Conservation (phyloP, 2,888 invertebrate species). For the Dioctria rufipes region DNA sequence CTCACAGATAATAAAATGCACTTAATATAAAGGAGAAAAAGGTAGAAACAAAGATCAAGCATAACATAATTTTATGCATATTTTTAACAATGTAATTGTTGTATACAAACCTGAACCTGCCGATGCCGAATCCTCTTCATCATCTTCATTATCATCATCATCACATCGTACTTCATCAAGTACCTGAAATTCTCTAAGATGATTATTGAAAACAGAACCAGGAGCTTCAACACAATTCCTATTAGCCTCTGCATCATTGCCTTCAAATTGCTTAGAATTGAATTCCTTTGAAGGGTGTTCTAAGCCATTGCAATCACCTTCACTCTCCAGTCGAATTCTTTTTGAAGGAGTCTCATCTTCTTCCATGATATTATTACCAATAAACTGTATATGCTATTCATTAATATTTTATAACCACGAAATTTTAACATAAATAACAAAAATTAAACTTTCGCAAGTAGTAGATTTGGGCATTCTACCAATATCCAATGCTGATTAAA, state of each 20-base stretch:
- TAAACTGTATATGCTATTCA: conserved; percentile 13
- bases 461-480: conserved; percentile 66
- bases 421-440: conserved; percentile 13
- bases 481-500: conserved; percentile 72
- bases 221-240: conserved; percentile 63
- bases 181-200: conserved; percentile 76
- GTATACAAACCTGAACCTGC: conserved; percentile 59
- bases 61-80: too few relatives aligned
- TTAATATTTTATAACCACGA: conserved; percentile 1
- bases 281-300: too few relatives aligned
- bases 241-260: background rate
- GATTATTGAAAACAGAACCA: conserved; percentile 67
- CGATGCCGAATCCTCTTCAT: conserved; percentile 49
- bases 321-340: background rate
- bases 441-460: conserved; percentile 51
- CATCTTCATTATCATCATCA: conserved; percentile 53
- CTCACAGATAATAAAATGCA: too few relatives aligned
- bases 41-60: too few relatives aligned
- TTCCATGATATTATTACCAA: conserved; percentile 5
- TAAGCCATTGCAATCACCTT: background rate
- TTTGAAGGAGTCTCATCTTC: conserved; percentile 12
- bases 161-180: conserved; percentile 77
- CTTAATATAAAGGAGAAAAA: too few relatives aligned
- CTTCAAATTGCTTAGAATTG: background rate
- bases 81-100: too few relatives aligned